These are phyloP conservation scores for Apodemus sylvaticus DNA, from an alignment of 2,113 vertebrate genomes.

Conservation along the genomic window DNA sequence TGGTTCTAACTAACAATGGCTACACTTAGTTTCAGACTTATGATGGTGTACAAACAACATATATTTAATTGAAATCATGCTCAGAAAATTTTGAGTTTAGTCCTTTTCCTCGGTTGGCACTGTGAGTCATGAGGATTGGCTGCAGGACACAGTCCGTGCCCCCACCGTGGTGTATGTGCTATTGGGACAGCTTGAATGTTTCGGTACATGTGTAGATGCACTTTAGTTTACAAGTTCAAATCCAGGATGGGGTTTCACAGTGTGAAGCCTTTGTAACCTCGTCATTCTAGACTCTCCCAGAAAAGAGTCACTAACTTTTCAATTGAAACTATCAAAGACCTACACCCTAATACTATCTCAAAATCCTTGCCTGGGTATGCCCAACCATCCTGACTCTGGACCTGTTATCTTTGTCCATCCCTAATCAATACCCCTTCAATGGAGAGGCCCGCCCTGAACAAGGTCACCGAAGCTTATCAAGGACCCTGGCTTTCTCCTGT, in stretches of 20 bases:
- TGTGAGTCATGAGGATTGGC: not conserved
- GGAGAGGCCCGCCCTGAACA: not conserved
- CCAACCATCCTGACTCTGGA: fast-evolving
- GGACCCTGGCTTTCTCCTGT: fast-evolving
- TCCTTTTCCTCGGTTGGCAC: no score
- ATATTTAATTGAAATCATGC: not conserved
- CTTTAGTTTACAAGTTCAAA: not conserved
- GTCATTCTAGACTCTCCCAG: not conserved
- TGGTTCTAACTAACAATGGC: no score
- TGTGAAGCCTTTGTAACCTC: not conserved
- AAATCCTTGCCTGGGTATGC: not conserved
- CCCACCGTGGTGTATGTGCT: not conserved
- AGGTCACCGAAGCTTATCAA: not conserved
- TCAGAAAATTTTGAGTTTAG: not conserved
- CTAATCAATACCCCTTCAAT: not conserved
- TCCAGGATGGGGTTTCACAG: not conserved
- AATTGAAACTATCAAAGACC: not conserved
- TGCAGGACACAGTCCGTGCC: not conserved
- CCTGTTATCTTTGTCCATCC: no score
- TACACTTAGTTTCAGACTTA: no score
- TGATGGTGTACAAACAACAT: no score
- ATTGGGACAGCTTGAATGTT: fast-evolving
- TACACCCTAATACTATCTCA: not conserved
- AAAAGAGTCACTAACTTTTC: not conserved
- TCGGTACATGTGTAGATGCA: fast-evolving